Evolutionary conservation across 2,888 invertebrate species (phyloP).

Genomic region (Aphodius sticticus): DNA sequence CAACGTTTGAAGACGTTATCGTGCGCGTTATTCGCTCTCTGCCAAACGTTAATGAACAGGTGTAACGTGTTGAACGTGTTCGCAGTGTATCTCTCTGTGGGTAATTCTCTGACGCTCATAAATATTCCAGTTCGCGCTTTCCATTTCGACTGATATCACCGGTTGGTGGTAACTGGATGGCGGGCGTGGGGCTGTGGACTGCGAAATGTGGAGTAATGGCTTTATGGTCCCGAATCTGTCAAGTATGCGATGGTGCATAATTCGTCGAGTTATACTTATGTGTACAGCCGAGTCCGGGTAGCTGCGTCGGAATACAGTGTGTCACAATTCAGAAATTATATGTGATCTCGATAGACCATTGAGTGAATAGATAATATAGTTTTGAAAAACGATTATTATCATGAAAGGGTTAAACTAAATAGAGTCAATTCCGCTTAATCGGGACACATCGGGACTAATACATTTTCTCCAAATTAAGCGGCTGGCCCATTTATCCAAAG

Average conservation of each 20-base stretch:
- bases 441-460: too few species aligned
- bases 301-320: neutral
- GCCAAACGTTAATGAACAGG: neutral
- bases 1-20: neutral
- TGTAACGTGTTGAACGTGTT: neutral
- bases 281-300: neutral
- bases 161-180: neutral
- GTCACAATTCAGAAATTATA: neutral
- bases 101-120: neutral
- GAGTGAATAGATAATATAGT: too few species aligned
- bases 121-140: neutral
- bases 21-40: neutral
- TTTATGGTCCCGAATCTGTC: neutral
- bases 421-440: too few species aligned
- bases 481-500: too few species aligned
- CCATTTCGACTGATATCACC: neutral
- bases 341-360: too few species aligned
- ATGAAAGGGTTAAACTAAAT: too few species aligned
- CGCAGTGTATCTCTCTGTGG: neutral
- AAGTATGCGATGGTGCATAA: neutral
- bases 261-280: neutral
- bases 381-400: too few species aligned
- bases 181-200: neutral
- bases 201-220: slow-evolving; percentile 4
- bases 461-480: too few species aligned